Evolutionary conservation across 2,888 invertebrate genomes (phyloP).

Genomic region (Calameuta idolon): DNA sequence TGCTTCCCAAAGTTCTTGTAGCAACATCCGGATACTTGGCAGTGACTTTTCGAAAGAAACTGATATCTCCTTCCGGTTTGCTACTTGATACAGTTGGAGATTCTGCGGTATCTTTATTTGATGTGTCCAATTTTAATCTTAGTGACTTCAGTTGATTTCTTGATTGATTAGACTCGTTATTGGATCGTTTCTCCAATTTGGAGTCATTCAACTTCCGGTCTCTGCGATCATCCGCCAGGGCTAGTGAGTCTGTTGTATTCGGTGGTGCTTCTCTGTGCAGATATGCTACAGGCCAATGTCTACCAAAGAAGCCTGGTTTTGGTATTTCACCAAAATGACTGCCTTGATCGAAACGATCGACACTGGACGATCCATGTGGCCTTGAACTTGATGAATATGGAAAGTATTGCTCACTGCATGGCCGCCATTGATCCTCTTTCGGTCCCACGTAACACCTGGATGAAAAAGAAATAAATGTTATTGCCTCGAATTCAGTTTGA

Average conservation of each 20-base stretch:
- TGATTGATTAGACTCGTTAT: not conserved
- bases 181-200: not conserved
- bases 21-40: not conserved
- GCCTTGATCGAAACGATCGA: conserved; percentile 64
- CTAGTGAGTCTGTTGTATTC: conserved; percentile 71
- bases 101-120: not conserved
- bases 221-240: conserved; percentile 30
- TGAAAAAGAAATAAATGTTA: conserved; percentile 27
- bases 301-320: conserved; percentile 61
- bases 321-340: conserved; percentile 65
- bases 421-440: conserved; percentile 84
- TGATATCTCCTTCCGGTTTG: not conserved
- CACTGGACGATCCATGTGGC: conserved; percentile 64
- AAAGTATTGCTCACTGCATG: conserved; percentile 86
- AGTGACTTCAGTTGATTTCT: not conserved
- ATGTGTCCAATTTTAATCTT: not conserved
- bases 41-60: not conserved
- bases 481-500: conserved; percentile 12
- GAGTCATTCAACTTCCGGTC: conserved; percentile 9
- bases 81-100: not conserved
- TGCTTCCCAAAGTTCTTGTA: not conserved
- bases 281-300: conserved; percentile 85
- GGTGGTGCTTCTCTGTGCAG: conserved; percentile 85
- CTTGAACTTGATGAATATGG: conserved; percentile 69
- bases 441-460: conserved; percentile 87